Evolutionary conservation across 2,888 invertebrate species (phyloP), one percentile per base, ranked within the genome.

Genomic region (Brachyptera risi): DNA sequence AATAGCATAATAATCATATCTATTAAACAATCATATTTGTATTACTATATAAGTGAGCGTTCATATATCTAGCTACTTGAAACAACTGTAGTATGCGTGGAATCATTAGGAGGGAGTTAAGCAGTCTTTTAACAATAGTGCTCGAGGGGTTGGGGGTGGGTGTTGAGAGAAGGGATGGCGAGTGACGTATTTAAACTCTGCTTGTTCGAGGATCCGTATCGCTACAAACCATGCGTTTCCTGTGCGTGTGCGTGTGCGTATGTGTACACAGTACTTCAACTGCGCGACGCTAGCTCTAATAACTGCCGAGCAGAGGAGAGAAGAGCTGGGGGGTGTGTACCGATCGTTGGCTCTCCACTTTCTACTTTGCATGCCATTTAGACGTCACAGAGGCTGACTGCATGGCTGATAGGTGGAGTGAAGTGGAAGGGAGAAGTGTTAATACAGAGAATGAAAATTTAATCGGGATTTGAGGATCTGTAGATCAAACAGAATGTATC

Each of bases 291-390:
- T 31, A 35, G 37, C 19, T 54, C 54, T 54, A 54, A 54, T 54
- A 54, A 54, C 54, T 21, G 54, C 17, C 37, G 37, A 51, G 50
- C 17, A 31, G 26, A 26, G n/a, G n/a, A n/a, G n/a, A n/a, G 35
- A 31, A 37, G 17, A 17, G 51, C 51, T 31, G 3, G 31, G 35
- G 51, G 51, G 51, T 51, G 51, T 51, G 51, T 51, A 27, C 51
- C 9, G 19, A 15, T 11, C 21, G 19, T 21, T 5, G 4, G 47
- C 2, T n/a, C n/a, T n/a, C n/a, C n/a, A n/a, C n/a, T n/a, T n/a
- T n/a, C n/a, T n/a, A n/a, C n/a, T n/a, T n/a, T 42, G 42, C 19
- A 3, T 42, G 42, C 42, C 38, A 38, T 38, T 44, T 19, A 44
- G 44, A 44, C 44, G 44, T 44, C 44, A 19, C 19, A n/a, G 5